A percentile compares a stretch with the other conserved stretches of the same genome.
These are phyloP conservation scores for Danio albolineatus DNA, from an alignment of 2,797 vertebrate genomes.

Conservation along the genomic window DNA sequence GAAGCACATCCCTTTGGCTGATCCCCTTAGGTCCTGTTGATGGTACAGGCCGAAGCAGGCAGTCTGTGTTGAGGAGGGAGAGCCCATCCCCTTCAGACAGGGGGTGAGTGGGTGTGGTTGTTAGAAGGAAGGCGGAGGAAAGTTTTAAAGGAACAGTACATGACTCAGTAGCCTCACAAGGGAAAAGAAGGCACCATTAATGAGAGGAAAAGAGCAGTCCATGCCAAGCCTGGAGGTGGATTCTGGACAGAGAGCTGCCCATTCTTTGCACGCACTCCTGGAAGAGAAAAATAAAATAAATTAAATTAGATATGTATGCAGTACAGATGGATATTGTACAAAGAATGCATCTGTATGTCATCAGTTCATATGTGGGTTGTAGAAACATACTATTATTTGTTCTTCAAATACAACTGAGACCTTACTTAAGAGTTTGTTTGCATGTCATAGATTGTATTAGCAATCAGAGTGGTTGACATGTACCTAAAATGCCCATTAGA, in stretches of 20 bases:
- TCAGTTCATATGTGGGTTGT: too few species aligned
- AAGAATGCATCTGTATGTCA: too few species aligned
- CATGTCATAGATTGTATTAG: too few species aligned
- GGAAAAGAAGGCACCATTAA: constrained; percentile 87
- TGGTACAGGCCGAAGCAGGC: constrained; percentile 73
- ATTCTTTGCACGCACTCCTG: constrained; percentile 93
- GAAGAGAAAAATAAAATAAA: constrained; percentile 45
- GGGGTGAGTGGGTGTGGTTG: constrained; percentile 52
- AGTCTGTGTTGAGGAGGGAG: constrained; percentile 69
- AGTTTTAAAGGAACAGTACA: constrained; percentile 53
- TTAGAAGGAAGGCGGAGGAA: constrained; percentile 55
- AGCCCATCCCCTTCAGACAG: constrained; percentile 42
- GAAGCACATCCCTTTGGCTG: constrained; percentile 64
- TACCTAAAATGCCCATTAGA: too few species aligned
- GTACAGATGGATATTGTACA: too few species aligned
- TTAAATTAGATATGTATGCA: not conserved
- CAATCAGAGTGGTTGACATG: too few species aligned
- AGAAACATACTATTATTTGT: too few species aligned
- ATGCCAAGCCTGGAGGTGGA: constrained; percentile 75
- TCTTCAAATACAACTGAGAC: too few species aligned
- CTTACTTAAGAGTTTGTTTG: too few species aligned
- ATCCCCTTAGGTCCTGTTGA: constrained; percentile 63
- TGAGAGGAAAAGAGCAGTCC: constrained; percentile 84
- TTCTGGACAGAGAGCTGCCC: constrained; percentile 82
- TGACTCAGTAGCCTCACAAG: constrained; percentile 82